Evolutionary conservation across 2,888 invertebrate species (phyloP), one percentile per base, ranked within the genome.

Genomic region (Acrobeloides nanus): DNA sequence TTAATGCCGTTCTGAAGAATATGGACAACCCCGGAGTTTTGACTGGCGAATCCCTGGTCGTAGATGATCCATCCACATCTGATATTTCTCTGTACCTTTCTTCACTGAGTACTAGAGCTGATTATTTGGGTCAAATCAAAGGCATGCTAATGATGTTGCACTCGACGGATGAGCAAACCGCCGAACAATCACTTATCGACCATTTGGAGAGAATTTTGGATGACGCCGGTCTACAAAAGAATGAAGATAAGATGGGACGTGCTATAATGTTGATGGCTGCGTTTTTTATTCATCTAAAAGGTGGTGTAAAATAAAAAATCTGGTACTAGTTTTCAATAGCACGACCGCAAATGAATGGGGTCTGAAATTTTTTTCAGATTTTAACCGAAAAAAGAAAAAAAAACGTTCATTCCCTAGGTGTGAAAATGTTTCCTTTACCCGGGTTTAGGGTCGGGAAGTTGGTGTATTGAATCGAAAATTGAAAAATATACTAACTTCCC

Each of bases 241-340:
- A 46, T n/a, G 49, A 58, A 6, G 51, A 37, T 20, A 52, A 53
- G n/a, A 32, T 48, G 31, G 35, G 31, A 10, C 41, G 57, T 18
- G 47, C 63, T 12, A 37, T 80, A 56, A 76, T 79, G 57, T 70
- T 78, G 52, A 74, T 79, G 10, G 76, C 78, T 44, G 79, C 80
- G 1, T 70, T 79, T 26, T 74, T 79, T 32, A 77, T 79, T 44
- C 64, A 72, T 8, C 64, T 73, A 35, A 64, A 73, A 62, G 74
- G 76, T 75, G 59, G 20, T 12, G 35, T 21, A 35, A 10, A 20
- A 29, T 35, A 35, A n/a, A 12, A 58, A 25, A 27, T 29, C 8
- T n/a, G n/a, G n/a, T n/a, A n/a, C n/a, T n/a, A n/a, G 35, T 35
- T n/a, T 35, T 35, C 17, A n/a, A 10, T 10, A n/a, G n/a, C n/a